Base-by-base conservation (phyloP, 23 tunicate genomes). In the Trididemnum miniatum region DNA sequence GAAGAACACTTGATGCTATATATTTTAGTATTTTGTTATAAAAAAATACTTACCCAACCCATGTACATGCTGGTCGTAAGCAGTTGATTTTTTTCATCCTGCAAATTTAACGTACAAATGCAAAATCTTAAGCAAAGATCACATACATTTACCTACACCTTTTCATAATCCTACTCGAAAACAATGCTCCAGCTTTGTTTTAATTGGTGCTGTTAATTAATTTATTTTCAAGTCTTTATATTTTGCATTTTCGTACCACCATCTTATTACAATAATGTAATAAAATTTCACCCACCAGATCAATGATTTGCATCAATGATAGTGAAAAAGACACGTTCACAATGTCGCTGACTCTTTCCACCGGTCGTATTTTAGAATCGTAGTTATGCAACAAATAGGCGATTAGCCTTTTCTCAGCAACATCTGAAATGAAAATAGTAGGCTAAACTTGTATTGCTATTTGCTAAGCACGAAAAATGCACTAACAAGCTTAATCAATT, bases 11-110 rank as follows among this genome's bases (percentile, higher is more conserved):
- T n/a, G n/a, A n/a, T n/a, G n/a, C n/a, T n/a, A n/a, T n/a, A n/a
- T n/a, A n/a, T n/a, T n/a, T n/a, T n/a, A n/a, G n/a, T n/a, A n/a
- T n/a, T 15, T 44, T 44, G 15, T 44, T 44, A 15, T 44, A 44
- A 15, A 44, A 7, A 44, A 9, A 44, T 24, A 31, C 96, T 80
- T 59, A 91, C 97, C 84, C 86, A 80, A 1, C 80, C 82, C 90
- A 86, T 91, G 85, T 91, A 91, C 83, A 91, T 82, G 80, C 97
- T 91, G 29, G 97, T 91, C 7, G 90, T 91, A 7, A 91, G 81
- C 26, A 91, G 87, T 34, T 91, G 97, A 67, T 91, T 86, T 51
- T 91, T 91, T 81, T 91, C 97, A 39, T 91, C 97, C 97, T 91
- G 71, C 24, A 54, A 78, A 59, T 7, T 44, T 9, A 15, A 44